A percentile compares a stretch with the other conserved stretches of the same genome.
Evolutionary conservation across 2,113 vertebrate species (phyloP).

Genomic region (Natator depressus): DNA sequence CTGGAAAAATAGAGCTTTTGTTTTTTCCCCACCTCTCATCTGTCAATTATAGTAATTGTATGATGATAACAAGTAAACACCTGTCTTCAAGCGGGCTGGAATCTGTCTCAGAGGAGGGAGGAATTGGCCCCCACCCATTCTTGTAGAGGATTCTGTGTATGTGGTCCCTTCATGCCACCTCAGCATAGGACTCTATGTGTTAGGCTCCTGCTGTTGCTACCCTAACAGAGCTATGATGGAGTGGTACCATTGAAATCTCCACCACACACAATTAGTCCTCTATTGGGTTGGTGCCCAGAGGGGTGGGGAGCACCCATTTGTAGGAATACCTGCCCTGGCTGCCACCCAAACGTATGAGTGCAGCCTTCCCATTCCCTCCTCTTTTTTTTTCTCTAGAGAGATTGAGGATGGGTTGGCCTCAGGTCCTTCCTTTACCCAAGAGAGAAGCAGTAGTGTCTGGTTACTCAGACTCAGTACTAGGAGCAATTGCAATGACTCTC

Average conservation of each 20-base stretch:
- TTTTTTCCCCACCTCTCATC: background rate
- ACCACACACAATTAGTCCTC: background rate
- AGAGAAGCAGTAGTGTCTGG: background rate
- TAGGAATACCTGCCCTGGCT: background rate
- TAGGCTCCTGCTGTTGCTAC: background rate
- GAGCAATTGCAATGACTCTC: background rate
- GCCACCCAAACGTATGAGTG: background rate
- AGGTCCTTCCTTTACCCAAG: background rate
- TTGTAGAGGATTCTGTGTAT: background rate
- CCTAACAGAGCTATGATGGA: background rate
- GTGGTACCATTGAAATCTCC: background rate
- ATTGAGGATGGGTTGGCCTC: background rate
- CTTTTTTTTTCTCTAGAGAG: background rate
- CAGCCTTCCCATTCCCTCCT: background rate
- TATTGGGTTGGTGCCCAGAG: background rate
- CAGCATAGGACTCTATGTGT: background rate
- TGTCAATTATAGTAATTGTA: background rate
- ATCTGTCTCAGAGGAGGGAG: background rate
- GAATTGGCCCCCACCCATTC: background rate
- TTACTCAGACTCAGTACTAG: background rate
- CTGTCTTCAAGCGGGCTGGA: background rate
- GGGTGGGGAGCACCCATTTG: background rate
- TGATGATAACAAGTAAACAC: background rate
- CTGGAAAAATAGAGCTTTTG: background rate
- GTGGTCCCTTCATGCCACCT: background rate